Evolutionary conservation across 2,888 invertebrate species (phyloP), one percentile per base, ranked within the genome.

Genomic region (Apamea crenata): DNA sequence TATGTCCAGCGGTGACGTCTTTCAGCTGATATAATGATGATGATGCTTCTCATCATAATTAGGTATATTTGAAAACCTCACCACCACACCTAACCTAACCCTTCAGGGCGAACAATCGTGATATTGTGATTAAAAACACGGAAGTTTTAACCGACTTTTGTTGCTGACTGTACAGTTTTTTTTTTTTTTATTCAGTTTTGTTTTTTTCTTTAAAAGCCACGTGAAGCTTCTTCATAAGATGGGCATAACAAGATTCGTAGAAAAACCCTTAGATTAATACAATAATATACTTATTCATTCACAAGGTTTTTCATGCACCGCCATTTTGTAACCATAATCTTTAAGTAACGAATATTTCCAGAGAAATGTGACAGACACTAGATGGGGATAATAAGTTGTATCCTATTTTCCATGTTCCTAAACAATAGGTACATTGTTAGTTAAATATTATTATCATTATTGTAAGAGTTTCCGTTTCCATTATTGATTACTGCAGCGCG

Each of bases 401-500:
- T 36, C 0, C 40, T 79, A 69, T 61, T 69, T 68, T 29, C 25
- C 59, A 69, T 32, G 16, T 50, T 25, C 40, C 18, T 40, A 36
- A 21, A 59, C 18, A 56, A 25, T 56, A 71, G 1, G 12, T 71
- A 56, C 12, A 73, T n/a, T 36, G 1, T 36, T 25, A 40, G 3
- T 14, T 29, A 61, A 50, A 44, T 29, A 61, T 36, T 47, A 53
- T 32, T 14, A 53, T 47, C 47, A 71, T 47, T 18, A 71, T 36
- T 47, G 14, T 14, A 53, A 44, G 16, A 70, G 18, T 18, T 56
- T 56, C 12, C 4, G 21, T 29, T 61, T 76, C 5, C 8, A 32
- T 36, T 61, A 18, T 14, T 68, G n/a, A 25, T 63, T 40, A 83
- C 61, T 77, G 78, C 78, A 71, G 63, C 74, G 50, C 6, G 29